Base-by-base conservation (phyloP, 1,140 invertebrate genomes). In the Trichonephila clavata region DNA sequence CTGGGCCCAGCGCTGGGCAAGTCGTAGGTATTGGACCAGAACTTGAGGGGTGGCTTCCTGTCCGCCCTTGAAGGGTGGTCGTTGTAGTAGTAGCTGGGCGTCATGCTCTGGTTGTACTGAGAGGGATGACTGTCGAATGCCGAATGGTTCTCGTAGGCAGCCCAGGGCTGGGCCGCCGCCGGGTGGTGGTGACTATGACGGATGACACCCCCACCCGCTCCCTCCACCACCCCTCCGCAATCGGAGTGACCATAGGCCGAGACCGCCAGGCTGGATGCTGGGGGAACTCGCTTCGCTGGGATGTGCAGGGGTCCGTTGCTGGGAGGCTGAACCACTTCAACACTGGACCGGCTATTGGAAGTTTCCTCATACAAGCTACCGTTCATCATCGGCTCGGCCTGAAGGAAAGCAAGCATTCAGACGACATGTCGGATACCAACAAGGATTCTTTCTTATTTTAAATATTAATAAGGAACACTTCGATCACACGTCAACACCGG, bases 231-330 rank as follows among this genome's bases (percentile, higher is more conserved):
- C 20, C 95, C 20, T 97, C 96, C 95, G 94, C 95, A 95, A 80
- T 95, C 95, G 24, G 95, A 94, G 94, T 95, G 95, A 27, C 95
- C 94, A 94, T 95, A 95, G 14, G 93, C 93, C 97, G 95, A 94
- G 59, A 95, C 95, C 63, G 95, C 94, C 77, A 94, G 93, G 91
- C 94, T 96, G 32, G 96, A 96, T 18, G 96, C 96, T 20, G 96
- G 96, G 93, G 68, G 61, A 5, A 97, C 95, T 94, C 98, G 96
- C 95, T 98, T 98, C 94, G 98, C 98, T 27, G 98, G 98, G 96
- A 98, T 98, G 96, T 98, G 98, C 1, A 98, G 96, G 7, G 98
- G 97, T 24, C 86, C 90, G 90, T 21, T 94, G 90, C 68, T 91
- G 84, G 50, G 20, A 21, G 84, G 90, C 60, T 65, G 94, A 18